Percentiles rank a stretch among this genome's conserved stretches.
These are phyloP conservation scores for Ceratosolen fusciceps DNA, from an alignment of 1,140 invertebrate species.

Conservation along the genomic window DNA sequence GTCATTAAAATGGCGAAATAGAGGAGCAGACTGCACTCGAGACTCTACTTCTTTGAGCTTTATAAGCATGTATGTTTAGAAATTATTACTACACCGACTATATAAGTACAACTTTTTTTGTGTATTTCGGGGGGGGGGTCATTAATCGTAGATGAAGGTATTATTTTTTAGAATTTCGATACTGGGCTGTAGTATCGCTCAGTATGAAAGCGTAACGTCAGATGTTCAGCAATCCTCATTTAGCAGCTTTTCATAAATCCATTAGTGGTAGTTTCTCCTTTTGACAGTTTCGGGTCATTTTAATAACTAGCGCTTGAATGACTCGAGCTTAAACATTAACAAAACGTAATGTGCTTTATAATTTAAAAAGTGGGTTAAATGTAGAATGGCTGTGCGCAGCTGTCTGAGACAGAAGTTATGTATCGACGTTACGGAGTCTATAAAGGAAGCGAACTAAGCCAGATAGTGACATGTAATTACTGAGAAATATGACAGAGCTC, in stretches of 20 bases:
- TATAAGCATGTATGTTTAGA: too few relatives aligned
- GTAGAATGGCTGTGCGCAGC: neutral
- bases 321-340: neutral
- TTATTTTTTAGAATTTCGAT: neutral
- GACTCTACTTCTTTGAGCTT: too few relatives aligned
- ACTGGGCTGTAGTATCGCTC: neutral
- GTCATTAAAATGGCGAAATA: too few relatives aligned
- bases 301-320: neutral
- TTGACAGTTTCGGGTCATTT: neutral
- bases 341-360: neutral
- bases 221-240: neutral
- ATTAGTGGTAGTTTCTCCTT: neutral
- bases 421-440: neutral
- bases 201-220: neutral
- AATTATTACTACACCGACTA: too few relatives aligned
- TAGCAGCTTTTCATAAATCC: neutral
- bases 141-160: neutral
- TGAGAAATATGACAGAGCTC: too few relatives aligned
- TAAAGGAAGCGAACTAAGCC: neutral
- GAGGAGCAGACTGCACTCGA: too few relatives aligned
- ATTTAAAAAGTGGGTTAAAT: slow-evolving; percentile 1
- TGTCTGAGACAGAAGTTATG: neutral
- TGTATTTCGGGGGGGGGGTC: too few relatives aligned
- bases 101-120: too few relatives aligned
- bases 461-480: too few relatives aligned